phyloP scores from a whole-genome alignment of 2,797 vertebrate genomes.

The Glyptemys insculpta region DNA sequence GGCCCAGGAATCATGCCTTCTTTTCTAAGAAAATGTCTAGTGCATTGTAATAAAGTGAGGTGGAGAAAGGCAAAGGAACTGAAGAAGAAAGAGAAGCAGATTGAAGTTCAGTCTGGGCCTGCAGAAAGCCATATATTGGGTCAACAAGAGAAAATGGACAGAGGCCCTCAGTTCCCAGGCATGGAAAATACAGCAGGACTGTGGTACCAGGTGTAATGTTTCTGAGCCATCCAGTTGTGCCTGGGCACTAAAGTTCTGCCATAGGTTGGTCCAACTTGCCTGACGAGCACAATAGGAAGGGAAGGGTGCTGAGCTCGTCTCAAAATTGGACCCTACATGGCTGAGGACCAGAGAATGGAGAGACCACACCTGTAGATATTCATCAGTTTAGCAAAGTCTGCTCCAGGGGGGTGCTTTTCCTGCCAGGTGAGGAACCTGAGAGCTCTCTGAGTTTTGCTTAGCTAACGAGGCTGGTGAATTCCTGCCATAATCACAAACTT shows the following conservation, averaged over 20 bases:
- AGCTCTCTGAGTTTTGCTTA: neutral
- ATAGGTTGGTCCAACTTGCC: neutral
- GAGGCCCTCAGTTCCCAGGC: neutral
- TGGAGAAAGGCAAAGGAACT: constrained; percentile 11
- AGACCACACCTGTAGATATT: neutral
- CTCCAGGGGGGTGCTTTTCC: neutral
- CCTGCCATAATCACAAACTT: neutral
- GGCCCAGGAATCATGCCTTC: neutral
- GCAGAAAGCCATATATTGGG: neutral
- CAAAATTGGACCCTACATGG: neutral
- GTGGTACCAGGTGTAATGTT: neutral
- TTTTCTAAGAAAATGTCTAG: neutral
- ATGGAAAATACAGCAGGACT: neutral
- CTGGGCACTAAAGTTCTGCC: neutral
- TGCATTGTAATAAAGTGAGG: neutral
- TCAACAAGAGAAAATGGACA: neutral
- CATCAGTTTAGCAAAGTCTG: neutral
- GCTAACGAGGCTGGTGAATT: accelerated
- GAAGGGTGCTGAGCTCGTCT: neutral
- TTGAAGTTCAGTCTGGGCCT: neutral
- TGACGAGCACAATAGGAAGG: neutral
- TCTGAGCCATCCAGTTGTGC: neutral
- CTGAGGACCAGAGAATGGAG: neutral
- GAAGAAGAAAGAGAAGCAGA: neutral
- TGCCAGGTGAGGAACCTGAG: neutral